Conservation (phyloP, 2,113 vertebrate species). For the Kryptolebias marmoratus region DNA sequence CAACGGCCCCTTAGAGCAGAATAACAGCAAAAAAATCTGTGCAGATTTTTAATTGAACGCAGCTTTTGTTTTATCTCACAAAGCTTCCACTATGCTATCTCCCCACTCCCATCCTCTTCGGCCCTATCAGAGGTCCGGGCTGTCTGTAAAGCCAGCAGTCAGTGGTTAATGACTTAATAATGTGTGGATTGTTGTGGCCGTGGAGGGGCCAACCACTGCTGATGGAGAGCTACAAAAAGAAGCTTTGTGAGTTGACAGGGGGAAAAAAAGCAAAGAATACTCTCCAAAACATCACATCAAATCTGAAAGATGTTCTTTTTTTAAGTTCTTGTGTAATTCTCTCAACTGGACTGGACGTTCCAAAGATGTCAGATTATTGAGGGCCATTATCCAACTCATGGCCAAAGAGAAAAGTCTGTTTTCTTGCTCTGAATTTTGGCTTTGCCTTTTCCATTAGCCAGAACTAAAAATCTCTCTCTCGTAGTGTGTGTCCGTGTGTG, state of each 20-base stretch:
- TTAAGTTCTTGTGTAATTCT: slow-evolving; percentile 6
- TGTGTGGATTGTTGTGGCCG: slow-evolving; percentile 63
- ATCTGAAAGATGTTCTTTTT: slow-evolving; percentile 36
- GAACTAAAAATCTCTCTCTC: neutral
- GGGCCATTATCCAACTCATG: slow-evolving; percentile 36
- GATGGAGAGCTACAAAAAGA: slow-evolving; percentile 38
- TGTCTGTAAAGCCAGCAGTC: slow-evolving; percentile 61
- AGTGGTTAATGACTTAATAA: slow-evolving; percentile 64
- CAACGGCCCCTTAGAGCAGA: slow-evolving; percentile 14
- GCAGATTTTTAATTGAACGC: slow-evolving; percentile 57
- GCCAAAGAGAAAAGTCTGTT: slow-evolving; percentile 38
- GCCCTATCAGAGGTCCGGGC: slow-evolving; percentile 36
- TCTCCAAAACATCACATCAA: slow-evolving; percentile 8
- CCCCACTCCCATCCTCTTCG: slow-evolving; percentile 37
- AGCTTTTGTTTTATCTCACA: slow-evolving; percentile 69
- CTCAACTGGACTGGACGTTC: slow-evolving; percentile 8
- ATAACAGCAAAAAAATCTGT: slow-evolving; percentile 13
- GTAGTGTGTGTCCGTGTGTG: neutral
- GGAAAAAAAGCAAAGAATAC: neutral
- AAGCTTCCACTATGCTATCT: slow-evolving; percentile 58
- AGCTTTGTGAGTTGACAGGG: slow-evolving; percentile 54
- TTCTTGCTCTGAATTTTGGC: slow-evolving; percentile 21
- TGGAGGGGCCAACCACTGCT: slow-evolving; percentile 31
- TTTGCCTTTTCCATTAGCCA: slow-evolving; percentile 39
- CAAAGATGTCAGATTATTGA: slow-evolving; percentile 28